Evolutionary conservation across 2,888 invertebrate genomes (phyloP).

Genomic region (Brachypterus glaber): DNA sequence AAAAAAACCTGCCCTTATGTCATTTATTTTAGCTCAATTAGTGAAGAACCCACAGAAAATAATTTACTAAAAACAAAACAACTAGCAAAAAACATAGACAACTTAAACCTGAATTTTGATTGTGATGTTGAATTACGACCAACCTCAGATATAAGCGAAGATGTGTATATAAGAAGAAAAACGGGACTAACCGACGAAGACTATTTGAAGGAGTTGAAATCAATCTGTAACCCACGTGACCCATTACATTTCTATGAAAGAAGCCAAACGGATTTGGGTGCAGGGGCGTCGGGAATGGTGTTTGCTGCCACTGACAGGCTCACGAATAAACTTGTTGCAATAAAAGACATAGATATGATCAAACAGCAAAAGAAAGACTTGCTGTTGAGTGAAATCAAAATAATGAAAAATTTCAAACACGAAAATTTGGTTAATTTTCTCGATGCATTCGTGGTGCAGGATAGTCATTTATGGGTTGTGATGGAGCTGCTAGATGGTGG

Average conservation of each 20-base stretch:
- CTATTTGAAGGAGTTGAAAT: slow-evolving; percentile 59
- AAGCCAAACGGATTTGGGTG: slow-evolving; percentile 72
- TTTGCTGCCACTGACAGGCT: slow-evolving; percentile 76
- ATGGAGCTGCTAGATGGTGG: slow-evolving; percentile 95
- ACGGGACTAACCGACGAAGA: slow-evolving; percentile 57
- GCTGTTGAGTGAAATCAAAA: slow-evolving; percentile 89
- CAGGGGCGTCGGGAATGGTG: slow-evolving; percentile 88
- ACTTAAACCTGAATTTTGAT: slow-evolving; percentile 28
- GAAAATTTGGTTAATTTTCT: slow-evolving; percentile 93
- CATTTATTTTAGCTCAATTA: too few relatives aligned
- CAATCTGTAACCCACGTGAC: slow-evolving; percentile 74
- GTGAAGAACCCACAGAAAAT: too few relatives aligned
- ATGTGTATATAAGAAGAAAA: slow-evolving; percentile 39
- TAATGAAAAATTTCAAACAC: slow-evolving; percentile 84
- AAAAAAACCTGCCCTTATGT: too few relatives aligned
- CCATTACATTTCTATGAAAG: slow-evolving; percentile 72
- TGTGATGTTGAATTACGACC: too few relatives aligned
- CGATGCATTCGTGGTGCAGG: slow-evolving; percentile 76
- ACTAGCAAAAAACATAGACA: slow-evolving; percentile 38
- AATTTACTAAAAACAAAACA: slow-evolving; percentile 32
- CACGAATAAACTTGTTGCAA: slow-evolving; percentile 72
- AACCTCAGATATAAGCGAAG: slow-evolving; percentile 9
- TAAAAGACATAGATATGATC: slow-evolving; percentile 91
- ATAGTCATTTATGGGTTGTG: slow-evolving; percentile 90
- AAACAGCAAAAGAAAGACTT: slow-evolving; percentile 94